Evolutionary conservation across 2,888 invertebrate species (phyloP).

Genomic region (Glyphotaelius pellucidus): DNA sequence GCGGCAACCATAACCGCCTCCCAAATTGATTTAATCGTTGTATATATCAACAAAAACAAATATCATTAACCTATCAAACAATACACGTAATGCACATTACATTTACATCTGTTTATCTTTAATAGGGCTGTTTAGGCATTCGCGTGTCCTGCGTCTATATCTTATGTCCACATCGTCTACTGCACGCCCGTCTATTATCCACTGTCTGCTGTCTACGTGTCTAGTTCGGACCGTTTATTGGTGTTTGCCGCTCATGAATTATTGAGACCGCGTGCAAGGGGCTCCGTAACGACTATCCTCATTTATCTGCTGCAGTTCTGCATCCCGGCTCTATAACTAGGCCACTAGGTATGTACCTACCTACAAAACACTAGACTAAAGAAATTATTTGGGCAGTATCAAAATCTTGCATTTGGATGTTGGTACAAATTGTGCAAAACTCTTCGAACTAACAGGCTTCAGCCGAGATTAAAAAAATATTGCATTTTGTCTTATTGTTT

Average conservation of each 20-base stretch:
- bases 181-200: too few species aligned
- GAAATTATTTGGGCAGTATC: neutral
- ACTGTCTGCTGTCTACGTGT: neutral
- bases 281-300: conserved; percentile 40
- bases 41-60: neutral
- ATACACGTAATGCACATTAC: neutral
- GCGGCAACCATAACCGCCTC: too few species aligned
- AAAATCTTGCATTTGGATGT: too few species aligned
- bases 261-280: conserved; percentile 21
- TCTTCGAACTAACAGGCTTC: too few species aligned
- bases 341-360: neutral
- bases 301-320: conserved; percentile 38
- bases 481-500: too few species aligned
- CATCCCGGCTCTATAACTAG: neutral
- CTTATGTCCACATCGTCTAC: neutral
- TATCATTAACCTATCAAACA: neutral
- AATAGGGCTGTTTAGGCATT: neutral
- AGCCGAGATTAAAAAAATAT: too few species aligned
- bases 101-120: neutral
- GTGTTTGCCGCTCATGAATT: conserved; percentile 31
- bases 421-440: too few species aligned
- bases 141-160: neutral
- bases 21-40: neutral
- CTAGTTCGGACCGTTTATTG: neutral
- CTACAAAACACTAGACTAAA: neutral